These are phyloP conservation scores for Clarias laeviceps DNA, from an alignment of 2,797 vertebrate genomes.

Conservation along the genomic window DNA sequence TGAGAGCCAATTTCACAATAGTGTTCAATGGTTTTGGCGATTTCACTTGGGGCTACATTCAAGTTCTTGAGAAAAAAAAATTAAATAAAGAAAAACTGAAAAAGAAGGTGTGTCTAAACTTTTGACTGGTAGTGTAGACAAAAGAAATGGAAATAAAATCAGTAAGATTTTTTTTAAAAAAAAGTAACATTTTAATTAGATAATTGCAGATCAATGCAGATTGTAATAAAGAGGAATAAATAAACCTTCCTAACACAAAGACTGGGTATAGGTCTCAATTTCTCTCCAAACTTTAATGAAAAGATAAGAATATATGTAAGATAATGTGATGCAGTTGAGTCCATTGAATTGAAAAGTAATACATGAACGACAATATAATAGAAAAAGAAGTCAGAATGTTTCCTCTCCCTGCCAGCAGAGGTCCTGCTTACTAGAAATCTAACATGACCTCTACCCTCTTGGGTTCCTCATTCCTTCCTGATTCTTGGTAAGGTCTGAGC, in stretches of 20 bases:
- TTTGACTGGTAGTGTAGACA: too few relatives aligned
- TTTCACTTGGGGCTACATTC: too few relatives aligned
- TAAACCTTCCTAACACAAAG: too few relatives aligned
- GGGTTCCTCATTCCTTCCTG: not conserved
- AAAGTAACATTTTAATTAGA: not conserved
- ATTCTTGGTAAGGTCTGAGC: not conserved
- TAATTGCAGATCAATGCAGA: not conserved
- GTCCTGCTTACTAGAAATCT: not conserved
- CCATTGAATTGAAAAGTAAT: not conserved
- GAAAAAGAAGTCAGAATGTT: not conserved
- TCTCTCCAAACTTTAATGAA: not conserved
- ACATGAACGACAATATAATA: not conserved
- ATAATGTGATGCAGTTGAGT: not conserved
- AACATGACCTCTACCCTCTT: not conserved
- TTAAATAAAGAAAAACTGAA: not conserved
- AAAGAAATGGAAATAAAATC: not conserved
- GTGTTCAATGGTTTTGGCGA: too few relatives aligned
- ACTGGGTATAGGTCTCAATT: too few relatives aligned
- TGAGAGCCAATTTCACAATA: too few relatives aligned
- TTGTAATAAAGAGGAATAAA: not conserved
- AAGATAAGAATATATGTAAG: not conserved
- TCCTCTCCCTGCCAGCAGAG: conserved; percentile 6
- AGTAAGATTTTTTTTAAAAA: not conserved
- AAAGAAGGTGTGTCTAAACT: too few relatives aligned
- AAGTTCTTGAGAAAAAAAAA: not conserved